A percentile compares a stretch with the other conserved stretches of the same genome.
phyloP scores from a whole-genome alignment of 2,797 vertebrate genomes.

The Gymnocypris eckloni region DNA sequence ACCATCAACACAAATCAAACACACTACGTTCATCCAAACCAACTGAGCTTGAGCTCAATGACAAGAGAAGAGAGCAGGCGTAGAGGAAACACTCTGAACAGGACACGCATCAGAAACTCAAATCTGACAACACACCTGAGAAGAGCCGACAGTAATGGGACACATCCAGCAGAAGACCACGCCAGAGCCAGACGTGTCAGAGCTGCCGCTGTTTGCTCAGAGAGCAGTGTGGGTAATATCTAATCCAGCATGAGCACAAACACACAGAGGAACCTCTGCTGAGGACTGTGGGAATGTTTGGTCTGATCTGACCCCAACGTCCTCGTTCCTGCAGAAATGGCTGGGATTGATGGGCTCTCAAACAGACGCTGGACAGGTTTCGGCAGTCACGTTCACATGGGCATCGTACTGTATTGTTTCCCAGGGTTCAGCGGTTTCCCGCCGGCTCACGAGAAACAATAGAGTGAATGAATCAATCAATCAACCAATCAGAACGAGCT shows the following conservation, averaged over 20 bases:
- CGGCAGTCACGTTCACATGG: not conserved
- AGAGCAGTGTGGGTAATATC: no score
- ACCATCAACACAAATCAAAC: not conserved
- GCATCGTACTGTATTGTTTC: constrained; percentile 31
- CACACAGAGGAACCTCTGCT: constrained; percentile 58
- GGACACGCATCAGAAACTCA: not conserved
- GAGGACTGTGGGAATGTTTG: constrained; percentile 50
- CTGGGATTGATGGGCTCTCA: constrained; percentile 16
- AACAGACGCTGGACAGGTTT: constrained; percentile 12
- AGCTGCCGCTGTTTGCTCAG: no score
- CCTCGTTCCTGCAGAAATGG: constrained; percentile 51
- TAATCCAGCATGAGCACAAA: constrained; percentile 21
- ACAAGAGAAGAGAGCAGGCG: not conserved
- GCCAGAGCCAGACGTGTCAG: not conserved
- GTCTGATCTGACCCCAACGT: constrained; percentile 44
- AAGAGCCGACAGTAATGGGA: not conserved
- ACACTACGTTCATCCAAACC: not conserved
- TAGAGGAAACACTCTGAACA: not conserved
- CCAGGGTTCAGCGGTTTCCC: constrained; percentile 55
- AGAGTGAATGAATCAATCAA: not conserved
- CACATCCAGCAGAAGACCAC: not conserved
- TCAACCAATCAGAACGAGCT: not conserved
- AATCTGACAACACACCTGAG: not conserved
- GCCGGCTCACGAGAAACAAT: constrained; percentile 46
- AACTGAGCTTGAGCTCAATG: not conserved